These are phyloP conservation scores for Hemicentrotus pulcherrimus DNA, from an alignment of 35 echinoderm and acorn worm genomes.

Conservation along the genomic window DNA sequence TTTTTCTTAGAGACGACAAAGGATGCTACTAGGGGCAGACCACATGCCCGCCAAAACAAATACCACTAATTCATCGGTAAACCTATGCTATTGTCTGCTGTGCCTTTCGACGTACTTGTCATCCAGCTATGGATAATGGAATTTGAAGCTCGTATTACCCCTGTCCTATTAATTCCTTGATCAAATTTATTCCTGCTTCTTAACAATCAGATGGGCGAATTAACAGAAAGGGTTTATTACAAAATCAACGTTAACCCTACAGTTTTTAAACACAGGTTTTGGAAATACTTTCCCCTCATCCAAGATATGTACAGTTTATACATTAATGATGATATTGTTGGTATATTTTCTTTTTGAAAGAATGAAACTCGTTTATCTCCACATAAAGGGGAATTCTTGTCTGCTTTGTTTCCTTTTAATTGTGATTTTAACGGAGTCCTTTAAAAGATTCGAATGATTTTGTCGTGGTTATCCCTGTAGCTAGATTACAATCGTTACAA, in stretches of 20 bases:
- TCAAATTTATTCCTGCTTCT: neutral
- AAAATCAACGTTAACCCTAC: neutral
- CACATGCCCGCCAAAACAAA: conserved; percentile 1
- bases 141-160: neutral
- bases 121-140: neutral
- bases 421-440: too few relatives aligned
- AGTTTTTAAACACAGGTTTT: too few relatives aligned
- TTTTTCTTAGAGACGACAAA: neutral
- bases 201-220: neutral
- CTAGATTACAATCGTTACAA: too few relatives aligned
- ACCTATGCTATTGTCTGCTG: neutral
- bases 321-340: too few relatives aligned
- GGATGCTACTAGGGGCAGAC: neutral
- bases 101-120: neutral
- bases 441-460: too few relatives aligned
- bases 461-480: too few relatives aligned
- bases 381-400: too few relatives aligned
- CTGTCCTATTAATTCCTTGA: neutral
- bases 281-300: too few relatives aligned
- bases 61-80: neutral
- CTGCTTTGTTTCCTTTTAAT: too few relatives aligned
- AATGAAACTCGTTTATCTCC: too few relatives aligned
- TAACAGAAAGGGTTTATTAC: neutral
- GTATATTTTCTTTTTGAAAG: too few relatives aligned
- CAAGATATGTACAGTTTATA: too few relatives aligned